Base-by-base conservation (phyloP, 2,797 vertebrate genomes). In the Ctenosaura bakeri region DNA sequence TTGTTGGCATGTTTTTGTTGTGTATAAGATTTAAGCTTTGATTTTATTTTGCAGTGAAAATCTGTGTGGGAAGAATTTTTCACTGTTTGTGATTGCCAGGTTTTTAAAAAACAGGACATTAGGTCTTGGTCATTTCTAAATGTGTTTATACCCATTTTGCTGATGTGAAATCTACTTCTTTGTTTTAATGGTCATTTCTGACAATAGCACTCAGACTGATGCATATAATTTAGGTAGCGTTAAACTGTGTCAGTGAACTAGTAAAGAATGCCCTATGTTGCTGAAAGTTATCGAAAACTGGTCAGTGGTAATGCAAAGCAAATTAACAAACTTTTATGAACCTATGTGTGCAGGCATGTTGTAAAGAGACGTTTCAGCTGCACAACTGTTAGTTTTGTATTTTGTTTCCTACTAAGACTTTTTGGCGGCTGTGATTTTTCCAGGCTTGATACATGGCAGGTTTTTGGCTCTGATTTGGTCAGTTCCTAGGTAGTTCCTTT, bases 391-490 rank as follows among this genome's bases (percentile, higher is more conserved):
- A 79, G 73, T 91, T 92, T 95, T 89, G 24, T 86, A 64, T 64
- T 90, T 94, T 91, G 38, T 90, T 88, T 91, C 91, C 74, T 0
- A 0, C 26, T 86, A 16, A 79, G 0, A 0, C 9, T 66, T 93
- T 93, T 90, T 91, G 87, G 52, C 59, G 42, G 0, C 0, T 54
- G 12, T 73, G n/a, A 56, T 22, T 62, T 93, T 69, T 91, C 90
- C 83, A 83, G n/a, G 83, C 0, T 52, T 22, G 6, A 38, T 83
- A 79, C 52, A 82, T 94, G 88, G 56, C 59, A 86, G 26, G 80
- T 94, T 59, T 90, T 94, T 89, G 91, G 38, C 92, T 85, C 77
- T 85, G 20, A 22, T 22, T 1, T 38, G 93, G 94, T 90, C 88
- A 88, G 80, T 84, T 94, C 86, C 32, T 89, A 62, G 24, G 54